Conservation (phyloP, 1,140 invertebrate species). For the Carposina sasakii region DNA sequence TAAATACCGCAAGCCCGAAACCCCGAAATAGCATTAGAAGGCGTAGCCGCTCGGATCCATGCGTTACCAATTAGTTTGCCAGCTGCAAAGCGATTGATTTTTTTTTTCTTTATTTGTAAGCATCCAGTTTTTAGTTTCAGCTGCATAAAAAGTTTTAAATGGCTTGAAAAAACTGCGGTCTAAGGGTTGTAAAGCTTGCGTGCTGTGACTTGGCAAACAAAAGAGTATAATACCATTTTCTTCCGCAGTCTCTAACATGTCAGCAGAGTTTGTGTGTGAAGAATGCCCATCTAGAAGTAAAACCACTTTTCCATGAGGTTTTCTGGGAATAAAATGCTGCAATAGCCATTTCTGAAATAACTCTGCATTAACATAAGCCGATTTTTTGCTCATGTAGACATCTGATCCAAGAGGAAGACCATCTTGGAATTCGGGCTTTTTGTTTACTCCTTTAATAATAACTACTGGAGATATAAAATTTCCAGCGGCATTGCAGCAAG, state of each 20-base stretch:
- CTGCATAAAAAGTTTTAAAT: slow-evolving; percentile 28
- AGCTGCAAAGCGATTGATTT: slow-evolving; percentile 20
- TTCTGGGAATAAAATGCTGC: slow-evolving; percentile 36
- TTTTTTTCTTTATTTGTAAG: slow-evolving; percentile 15
- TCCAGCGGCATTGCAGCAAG: slow-evolving; percentile 34
- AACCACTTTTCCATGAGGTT: slow-evolving; percentile 32
- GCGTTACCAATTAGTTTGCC: slow-evolving; percentile 24
- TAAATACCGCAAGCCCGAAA: slow-evolving; percentile 22
- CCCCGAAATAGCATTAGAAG: slow-evolving; percentile 13
- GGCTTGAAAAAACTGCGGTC: slow-evolving; percentile 36
- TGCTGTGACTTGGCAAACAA: slow-evolving; percentile 39
- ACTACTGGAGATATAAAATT: slow-evolving; percentile 36
- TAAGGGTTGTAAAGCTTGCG: slow-evolving; percentile 41
- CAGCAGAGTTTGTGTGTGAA: slow-evolving; percentile 22
- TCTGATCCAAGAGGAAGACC: slow-evolving; percentile 36
- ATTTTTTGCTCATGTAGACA: slow-evolving; percentile 48
- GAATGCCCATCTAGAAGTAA: slow-evolving; percentile 42
- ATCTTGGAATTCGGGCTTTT: slow-evolving; percentile 44
- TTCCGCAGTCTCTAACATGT: slow-evolving; percentile 31
- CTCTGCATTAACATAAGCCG: slow-evolving; percentile 41
- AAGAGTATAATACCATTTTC: slow-evolving; percentile 41
- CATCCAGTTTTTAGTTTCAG: slow-evolving; percentile 13
- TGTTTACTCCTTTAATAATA: slow-evolving; percentile 46
- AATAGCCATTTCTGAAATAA: slow-evolving; percentile 46
- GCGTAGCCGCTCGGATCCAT: slow-evolving; percentile 17